Evolutionary conservation across 1,140 invertebrate species (phyloP).

Genomic region (Coenobita brevimanus): DNA sequence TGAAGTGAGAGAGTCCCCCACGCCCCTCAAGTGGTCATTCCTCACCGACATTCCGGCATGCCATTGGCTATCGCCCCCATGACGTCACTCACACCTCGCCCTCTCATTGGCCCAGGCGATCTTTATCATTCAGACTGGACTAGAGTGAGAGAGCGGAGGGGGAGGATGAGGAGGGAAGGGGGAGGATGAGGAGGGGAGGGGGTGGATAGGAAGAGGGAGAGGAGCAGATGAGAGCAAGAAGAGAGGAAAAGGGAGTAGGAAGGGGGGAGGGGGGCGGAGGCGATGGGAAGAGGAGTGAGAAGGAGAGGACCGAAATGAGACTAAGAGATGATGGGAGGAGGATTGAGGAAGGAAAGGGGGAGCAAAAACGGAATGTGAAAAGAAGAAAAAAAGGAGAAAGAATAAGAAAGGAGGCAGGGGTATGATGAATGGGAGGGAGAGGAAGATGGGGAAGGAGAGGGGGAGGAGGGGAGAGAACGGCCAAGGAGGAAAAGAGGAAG

Average conservation of each 20-base stretch:
- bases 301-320: not conserved
- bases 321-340: not conserved
- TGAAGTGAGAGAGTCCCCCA: too few relatives aligned
- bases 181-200: not conserved
- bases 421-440: too few relatives aligned
- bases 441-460: too few relatives aligned
- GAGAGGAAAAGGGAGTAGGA: not conserved
- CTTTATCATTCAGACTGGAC: not conserved
- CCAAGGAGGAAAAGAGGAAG: not conserved
- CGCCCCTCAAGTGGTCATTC: too few relatives aligned
- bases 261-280: not conserved
- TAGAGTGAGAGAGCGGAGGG: not conserved
- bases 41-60: conserved; percentile 16
- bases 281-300: not conserved
- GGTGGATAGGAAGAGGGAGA: not conserved
- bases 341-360: not conserved
- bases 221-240: not conserved
- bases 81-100: not conserved
- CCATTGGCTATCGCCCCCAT: conserved; percentile 21
- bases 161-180: not conserved
- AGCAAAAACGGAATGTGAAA: too few relatives aligned
- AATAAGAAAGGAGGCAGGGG: not conserved
- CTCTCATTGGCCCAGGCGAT: not conserved
- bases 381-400: not conserved
- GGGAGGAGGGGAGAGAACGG: too few relatives aligned